These are phyloP conservation scores for Caenorhabditis remanei DNA, from an alignment of 1,140 invertebrate species.

Conservation along the genomic window DNA sequence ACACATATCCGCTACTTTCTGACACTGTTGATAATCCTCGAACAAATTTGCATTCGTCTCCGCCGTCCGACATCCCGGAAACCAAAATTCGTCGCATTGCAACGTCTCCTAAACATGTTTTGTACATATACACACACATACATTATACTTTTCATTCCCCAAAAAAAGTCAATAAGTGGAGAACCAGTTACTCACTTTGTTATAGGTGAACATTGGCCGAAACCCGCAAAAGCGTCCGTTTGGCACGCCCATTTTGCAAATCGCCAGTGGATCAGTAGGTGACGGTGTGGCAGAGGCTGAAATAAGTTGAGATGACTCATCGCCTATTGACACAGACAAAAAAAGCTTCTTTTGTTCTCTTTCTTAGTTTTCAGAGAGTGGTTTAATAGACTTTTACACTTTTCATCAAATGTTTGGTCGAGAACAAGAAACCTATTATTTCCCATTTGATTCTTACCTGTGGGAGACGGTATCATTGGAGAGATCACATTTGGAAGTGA, in stretches of 20 bases:
- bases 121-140: not conserved
- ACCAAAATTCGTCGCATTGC: constrained; percentile 72
- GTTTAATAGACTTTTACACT: constrained; percentile 28
- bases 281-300: constrained; percentile 12
- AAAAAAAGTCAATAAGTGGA: constrained; percentile 68
- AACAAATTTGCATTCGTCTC: constrained; percentile 76
- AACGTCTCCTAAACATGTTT: constrained; percentile 59
- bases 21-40: constrained; percentile 68
- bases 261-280: constrained; percentile 51
- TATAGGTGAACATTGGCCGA: constrained; percentile 60
- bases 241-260: constrained; percentile 61
- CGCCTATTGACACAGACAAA: not conserved
- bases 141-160: not conserved
- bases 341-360: constrained; percentile 41
- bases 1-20: constrained; percentile 68
- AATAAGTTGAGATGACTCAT: constrained; percentile 11
- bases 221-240: constrained; percentile 63
- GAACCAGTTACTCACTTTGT: constrained; percentile 67
- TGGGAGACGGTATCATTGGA: constrained; percentile 14
- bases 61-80: constrained; percentile 74
- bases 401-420: constrained; percentile 16
- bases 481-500: constrained; percentile 50
- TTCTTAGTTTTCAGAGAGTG: constrained; percentile 34
- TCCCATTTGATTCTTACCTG: not conserved
- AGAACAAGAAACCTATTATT: constrained; percentile 34